A percentile compares a stretch with the other conserved stretches of the same genome.
Evolutionary conservation across 2,888 invertebrate genomes (phyloP).

Genomic region (Drosophila mercatorum): DNA sequence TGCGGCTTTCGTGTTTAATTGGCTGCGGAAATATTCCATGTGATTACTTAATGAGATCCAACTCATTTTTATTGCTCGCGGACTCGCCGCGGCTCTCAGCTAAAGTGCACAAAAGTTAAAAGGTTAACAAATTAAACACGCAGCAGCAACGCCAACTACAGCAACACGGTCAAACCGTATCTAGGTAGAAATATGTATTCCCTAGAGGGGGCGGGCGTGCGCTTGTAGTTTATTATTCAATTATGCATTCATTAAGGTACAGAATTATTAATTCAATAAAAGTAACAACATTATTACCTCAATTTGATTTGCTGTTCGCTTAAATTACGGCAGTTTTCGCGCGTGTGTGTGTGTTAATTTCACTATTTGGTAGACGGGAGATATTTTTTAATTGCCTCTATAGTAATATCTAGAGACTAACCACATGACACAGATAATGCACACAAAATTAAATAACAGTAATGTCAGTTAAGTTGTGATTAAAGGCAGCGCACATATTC

Average conservation of each 20-base stretch:
- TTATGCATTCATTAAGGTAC: conserved; percentile 75
- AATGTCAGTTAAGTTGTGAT: not conserved
- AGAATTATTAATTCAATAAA: conserved; percentile 78
- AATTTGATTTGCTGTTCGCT: conserved; percentile 55
- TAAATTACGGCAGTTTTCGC: conserved; percentile 24
- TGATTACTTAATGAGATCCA: conserved; percentile 79
- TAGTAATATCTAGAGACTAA: not conserved
- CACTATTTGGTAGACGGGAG: not conserved
- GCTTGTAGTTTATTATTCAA: conserved; percentile 75
- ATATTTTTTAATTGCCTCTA: not conserved
- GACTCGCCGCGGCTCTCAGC: conserved; percentile 29
- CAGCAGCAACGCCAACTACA: conserved; percentile 25
- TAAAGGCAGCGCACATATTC: not conserved
- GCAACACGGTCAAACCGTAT: conserved; percentile 25
- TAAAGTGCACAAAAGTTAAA: conserved; percentile 70
- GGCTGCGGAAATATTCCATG: conserved; percentile 80
- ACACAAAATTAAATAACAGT: not conserved
- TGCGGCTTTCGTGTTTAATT: conserved; percentile 77
- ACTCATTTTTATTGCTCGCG: conserved; percentile 69
- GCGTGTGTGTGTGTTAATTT: not conserved
- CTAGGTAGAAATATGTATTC: conserved; percentile 21
- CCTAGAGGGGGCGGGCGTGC: conserved; percentile 1
- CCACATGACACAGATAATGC: not conserved
- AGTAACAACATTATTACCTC: conserved; percentile 57
- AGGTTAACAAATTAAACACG: conserved; percentile 68